Evolutionary conservation across 2,113 vertebrate species (phyloP), one percentile per base, ranked within the genome.

Genomic region (Dendropsophus ebraccatus): DNA sequence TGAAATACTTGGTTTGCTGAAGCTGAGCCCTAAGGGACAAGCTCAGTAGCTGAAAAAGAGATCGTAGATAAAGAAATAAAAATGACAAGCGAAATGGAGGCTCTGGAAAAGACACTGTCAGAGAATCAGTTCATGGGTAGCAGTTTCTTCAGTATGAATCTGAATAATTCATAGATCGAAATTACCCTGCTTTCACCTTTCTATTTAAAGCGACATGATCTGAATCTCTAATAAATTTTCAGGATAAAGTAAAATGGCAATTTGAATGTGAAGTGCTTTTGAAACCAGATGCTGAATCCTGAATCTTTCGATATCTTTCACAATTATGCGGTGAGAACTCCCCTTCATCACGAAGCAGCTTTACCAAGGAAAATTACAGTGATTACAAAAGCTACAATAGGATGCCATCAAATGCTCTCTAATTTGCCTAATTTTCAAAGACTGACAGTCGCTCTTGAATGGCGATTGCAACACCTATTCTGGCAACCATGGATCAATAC

Each of bases 91-190:
- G 0, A 94, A 92, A 94, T 94, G 94, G 94, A 93, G 90, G 90
- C 88, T 93, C 90, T 91, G 92, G 60, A 91, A 92, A 90, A 92
- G 90, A 91, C 91, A 92, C 92, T 93, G 92, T 94, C 94, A 93
- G 92, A 89, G 92, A 92, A 89, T 91, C 92, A 89, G 92, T 91
- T 91, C 93, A 88, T 89, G 92, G 92, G 93, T 93, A 94, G 94
- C 92, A 94, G 90, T 93, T 93, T 93, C 87, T 91, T 91, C 94
- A 93, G 93, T 89, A 90, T 90, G 92, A 93, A 92, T 92, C 28
- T 96, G 95, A 96, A 96, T 96, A 95, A 96, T 96, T 96, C 95
- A 96, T 96, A 93, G 91, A 92, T 88, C 91, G 92, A 95, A 95
- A 96, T 95, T 93, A 95, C 94, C 93, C 94, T 93, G 93, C 93